phyloP scores from a whole-genome alignment of 1,140 invertebrate species.

The Planococcus citri region DNA sequence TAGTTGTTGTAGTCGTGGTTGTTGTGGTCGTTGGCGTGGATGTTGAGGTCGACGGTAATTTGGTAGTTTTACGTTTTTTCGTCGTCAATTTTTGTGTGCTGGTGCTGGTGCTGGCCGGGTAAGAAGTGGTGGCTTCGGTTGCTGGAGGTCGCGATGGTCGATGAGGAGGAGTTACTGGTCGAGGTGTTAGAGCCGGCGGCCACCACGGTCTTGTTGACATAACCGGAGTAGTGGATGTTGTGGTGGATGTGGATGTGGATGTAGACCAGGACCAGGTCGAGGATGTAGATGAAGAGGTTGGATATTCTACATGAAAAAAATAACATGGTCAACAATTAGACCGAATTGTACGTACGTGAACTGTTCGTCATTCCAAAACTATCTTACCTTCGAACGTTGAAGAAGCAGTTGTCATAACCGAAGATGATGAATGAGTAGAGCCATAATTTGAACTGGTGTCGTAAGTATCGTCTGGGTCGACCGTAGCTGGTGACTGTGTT shows the following conservation, averaged over 20 bases:
- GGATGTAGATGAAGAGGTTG: no score
- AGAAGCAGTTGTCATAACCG: background rate
- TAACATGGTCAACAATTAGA: no score
- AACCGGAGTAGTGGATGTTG: conserved; percentile 24
- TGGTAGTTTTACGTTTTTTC: conserved; percentile 31
- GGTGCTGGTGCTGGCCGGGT: background rate
- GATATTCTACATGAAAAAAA: no score
- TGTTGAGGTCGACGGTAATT: conserved; percentile 1
- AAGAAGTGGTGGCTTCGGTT: background rate
- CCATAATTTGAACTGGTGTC: no score
- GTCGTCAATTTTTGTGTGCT: conserved; percentile 33
- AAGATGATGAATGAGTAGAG: no score
- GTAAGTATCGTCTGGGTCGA: no score
- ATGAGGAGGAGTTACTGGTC: background rate
- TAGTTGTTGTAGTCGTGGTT: conserved; percentile 25
- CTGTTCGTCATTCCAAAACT: no score
- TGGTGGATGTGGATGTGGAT: conserved; percentile 23
- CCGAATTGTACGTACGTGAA: no score
- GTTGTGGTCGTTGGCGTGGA: conserved; percentile 30
- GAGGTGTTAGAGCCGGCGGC: background rate
- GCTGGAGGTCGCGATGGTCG: background rate
- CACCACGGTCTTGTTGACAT: conserved; percentile 23
- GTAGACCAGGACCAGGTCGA: no score
- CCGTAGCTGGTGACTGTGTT: no score
- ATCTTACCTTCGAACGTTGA: background rate